phyloP scores from a whole-genome alignment of 2,113 vertebrate genomes.

The Chrysochloris asiatica region DNA sequence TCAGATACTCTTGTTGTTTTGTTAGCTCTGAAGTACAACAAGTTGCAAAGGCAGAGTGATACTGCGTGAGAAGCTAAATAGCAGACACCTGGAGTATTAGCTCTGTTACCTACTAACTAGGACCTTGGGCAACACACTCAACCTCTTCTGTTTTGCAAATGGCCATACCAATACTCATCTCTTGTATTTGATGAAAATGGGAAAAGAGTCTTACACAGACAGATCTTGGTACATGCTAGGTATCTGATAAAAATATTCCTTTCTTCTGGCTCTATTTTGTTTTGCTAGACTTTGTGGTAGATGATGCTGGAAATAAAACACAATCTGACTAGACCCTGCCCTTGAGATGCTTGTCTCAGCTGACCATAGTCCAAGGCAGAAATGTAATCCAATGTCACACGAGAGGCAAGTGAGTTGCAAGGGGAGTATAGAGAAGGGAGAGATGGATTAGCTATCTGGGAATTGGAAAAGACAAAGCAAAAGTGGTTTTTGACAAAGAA shows the following conservation, averaged over 20 bases:
- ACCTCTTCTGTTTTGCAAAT: not conserved
- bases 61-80: not conserved
- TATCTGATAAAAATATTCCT: not conserved
- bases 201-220: not conserved
- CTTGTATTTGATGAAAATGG: not conserved
- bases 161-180: not conserved
- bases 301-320: conserved; percentile 33
- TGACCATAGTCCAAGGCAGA: not conserved
- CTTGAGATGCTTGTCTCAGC: not conserved
- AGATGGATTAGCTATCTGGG: not conserved
- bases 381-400: not conserved
- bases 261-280: not conserved
- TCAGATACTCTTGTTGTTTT: not conserved
- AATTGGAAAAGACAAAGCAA: not conserved
- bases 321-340: not conserved
- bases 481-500: not conserved
- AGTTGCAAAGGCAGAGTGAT: not conserved
- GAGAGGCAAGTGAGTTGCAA: not conserved
- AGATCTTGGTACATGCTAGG: not conserved
- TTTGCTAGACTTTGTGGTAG: conserved; percentile 5
- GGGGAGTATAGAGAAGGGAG: not conserved
- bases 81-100: not conserved
- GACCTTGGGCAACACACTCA: not conserved
- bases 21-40: not conserved
- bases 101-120: not conserved